Percentiles rank a stretch among this genome's conserved stretches.
These are phyloP conservation scores for Momotus momota DNA, from an alignment of 2,797 vertebrate genomes.

Conservation along the genomic window DNA sequence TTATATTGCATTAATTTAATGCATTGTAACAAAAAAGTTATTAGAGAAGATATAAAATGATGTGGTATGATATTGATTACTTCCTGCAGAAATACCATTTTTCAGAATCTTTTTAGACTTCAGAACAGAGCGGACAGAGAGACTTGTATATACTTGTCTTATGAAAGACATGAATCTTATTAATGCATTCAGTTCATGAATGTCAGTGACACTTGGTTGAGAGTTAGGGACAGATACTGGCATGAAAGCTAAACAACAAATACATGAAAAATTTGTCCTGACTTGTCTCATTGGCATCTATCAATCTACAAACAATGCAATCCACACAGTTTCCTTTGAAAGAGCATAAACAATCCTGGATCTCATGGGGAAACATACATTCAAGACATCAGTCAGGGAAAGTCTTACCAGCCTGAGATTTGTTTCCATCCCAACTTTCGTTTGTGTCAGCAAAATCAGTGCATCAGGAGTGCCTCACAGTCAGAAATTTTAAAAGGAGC, in stretches of 20 bases:
- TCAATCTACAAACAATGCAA: neutral
- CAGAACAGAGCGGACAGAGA: neutral
- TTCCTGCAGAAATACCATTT: neutral
- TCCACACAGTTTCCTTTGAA: neutral
- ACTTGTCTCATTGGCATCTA: neutral
- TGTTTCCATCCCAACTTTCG: neutral
- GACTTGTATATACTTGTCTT: neutral
- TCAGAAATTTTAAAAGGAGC: neutral
- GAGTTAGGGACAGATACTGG: neutral
- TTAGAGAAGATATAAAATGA: neutral
- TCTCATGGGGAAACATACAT: neutral
- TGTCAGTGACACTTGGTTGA: neutral
- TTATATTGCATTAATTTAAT: neutral
- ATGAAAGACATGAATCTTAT: neutral
- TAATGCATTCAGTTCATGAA: neutral
- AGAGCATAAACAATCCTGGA: neutral
- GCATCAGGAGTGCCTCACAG: neutral
- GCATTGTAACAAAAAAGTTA: neutral
- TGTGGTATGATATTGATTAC: neutral
- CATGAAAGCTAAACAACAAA: neutral
- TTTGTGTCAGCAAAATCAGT: neutral
- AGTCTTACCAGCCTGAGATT: neutral
- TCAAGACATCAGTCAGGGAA: neutral
- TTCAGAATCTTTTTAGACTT: neutral
- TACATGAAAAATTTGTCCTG: neutral